These are phyloP conservation scores for Microcebus lehilahytsara DNA, from an alignment of 2,113 vertebrate genomes.

Conservation along the genomic window DNA sequence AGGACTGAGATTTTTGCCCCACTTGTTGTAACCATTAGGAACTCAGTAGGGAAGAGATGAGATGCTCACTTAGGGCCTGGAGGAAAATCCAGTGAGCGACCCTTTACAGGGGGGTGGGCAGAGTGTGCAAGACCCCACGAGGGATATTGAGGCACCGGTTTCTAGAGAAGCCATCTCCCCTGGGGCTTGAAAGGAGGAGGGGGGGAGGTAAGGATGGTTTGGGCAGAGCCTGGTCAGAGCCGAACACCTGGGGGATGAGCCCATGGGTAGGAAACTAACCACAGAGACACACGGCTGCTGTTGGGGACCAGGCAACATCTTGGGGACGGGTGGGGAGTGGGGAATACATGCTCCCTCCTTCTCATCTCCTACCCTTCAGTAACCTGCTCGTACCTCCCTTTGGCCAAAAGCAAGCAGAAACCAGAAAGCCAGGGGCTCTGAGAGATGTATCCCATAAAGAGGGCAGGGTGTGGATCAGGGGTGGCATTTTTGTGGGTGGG, in stretches of 20 bases:
- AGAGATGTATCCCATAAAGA: not conserved
- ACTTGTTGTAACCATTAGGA: fast-evolving
- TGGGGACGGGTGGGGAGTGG: not conserved
- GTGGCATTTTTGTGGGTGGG: not conserved
- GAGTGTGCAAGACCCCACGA: fast-evolving
- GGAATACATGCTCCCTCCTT: not conserved
- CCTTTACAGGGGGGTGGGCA: too few species aligned
- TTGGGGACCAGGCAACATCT: not conserved
- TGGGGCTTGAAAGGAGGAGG: not conserved
- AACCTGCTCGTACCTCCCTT: not conserved
- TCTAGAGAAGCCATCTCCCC: not conserved
- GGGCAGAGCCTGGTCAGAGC: too few species aligned
- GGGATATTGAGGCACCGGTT: not conserved
- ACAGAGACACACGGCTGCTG: not conserved
- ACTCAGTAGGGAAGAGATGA: not conserved
- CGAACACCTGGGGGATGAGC: not conserved
- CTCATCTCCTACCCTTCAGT: not conserved
- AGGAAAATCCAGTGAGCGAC: fast-evolving
- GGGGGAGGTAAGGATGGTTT: fast-evolving
- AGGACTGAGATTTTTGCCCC: not conserved
- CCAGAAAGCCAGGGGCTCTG: not conserved
- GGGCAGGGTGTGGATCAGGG: not conserved
- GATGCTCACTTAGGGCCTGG: fast-evolving
- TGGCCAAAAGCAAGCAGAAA: not conserved
- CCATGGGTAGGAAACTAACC: too few species aligned